Base-by-base conservation (phyloP, 2,113 vertebrate species). In the Ptilonorhynchus violaceus region DNA sequence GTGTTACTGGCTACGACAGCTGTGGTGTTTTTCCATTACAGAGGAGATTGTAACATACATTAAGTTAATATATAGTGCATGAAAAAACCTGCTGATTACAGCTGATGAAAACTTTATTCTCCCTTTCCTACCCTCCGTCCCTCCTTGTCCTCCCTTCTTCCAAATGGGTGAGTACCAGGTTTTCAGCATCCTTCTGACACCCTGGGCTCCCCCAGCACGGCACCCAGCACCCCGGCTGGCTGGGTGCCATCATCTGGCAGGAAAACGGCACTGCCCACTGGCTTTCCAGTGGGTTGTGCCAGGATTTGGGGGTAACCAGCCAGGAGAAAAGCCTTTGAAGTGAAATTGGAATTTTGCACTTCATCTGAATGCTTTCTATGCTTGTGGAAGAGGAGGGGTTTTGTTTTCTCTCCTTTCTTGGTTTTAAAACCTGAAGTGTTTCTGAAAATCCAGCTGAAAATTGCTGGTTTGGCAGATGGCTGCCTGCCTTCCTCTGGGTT, bases 261-360 rank as follows among this genome's bases (percentile, higher is more conserved):
- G 2, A 9, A 50, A 64, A n/a, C 13, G 0, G 14, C 3, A 4
- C 73, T 6, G 14, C 59, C 73, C 14, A 6, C 13, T 3, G 16
- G 55, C 76, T 92, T 90, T 93, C 90, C 94, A 86, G 46, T 6
- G 39, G 50, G 8, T 62, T 56, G 67, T 94, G 94, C 95, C 95
- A 94, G 91, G 64, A 73, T 93, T 55, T 60, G 50, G 85, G 93
- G 49, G 53, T 91, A 64, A 68, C 85, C 6, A 42, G 84, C 90
- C 91, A 89, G 83, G 67, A 96, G 80, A 96, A 95, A 93, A 20
- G 67, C 37, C 69, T 97, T 96, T 97, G 97, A 96, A 97, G 63
- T 91, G 58, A 50, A 44, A 72, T 37, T 33, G 82, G 93, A 97
- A 97, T 97, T 94, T 97, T 94, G 72, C 97, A 97, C 96, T 85